phyloP scores from a whole-genome alignment of 2,888 invertebrate species.

The Epirrhoe tristata region DNA sequence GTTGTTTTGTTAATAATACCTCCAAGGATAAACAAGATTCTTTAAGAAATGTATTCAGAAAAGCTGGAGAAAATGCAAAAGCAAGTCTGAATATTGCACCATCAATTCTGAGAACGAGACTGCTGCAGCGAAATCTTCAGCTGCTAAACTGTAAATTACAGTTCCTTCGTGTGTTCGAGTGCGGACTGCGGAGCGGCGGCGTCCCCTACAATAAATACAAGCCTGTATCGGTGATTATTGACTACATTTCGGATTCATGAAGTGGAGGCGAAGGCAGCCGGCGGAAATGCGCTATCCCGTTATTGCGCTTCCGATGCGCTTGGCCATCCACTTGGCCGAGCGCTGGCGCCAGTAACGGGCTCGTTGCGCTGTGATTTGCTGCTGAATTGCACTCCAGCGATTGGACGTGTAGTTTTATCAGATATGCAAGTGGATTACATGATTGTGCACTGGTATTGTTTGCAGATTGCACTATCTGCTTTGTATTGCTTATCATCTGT shows the following conservation, averaged over 20 bases:
- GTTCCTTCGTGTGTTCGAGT: constrained; percentile 12
- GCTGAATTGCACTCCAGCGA: constrained; percentile 18
- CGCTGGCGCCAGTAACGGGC: constrained; percentile 8
- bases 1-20: neutral
- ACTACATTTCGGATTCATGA: constrained; percentile 38
- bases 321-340: constrained; percentile 14
- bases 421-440: constrained; percentile 18
- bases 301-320: constrained; percentile 52
- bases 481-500: constrained; percentile 14
- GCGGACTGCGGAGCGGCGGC: constrained; percentile 1
- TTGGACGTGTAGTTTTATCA: constrained; percentile 24
- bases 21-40: neutral
- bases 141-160: constrained; percentile 25
- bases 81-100: constrained; percentile 17
- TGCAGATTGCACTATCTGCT: constrained; percentile 19
- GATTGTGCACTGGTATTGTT: constrained; percentile 19
- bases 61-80: neutral
- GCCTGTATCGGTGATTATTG: constrained; percentile 31
- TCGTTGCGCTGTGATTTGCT: constrained; percentile 24
- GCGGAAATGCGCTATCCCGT: constrained; percentile 60
- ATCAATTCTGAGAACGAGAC: constrained; percentile 6
- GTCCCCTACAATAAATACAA: constrained; percentile 23
- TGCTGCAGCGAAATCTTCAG: constrained; percentile 12
- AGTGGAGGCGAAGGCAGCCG: constrained; percentile 22
- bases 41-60: neutral